Percentiles rank a stretch among this genome's conserved stretches.
phyloP scores from a whole-genome alignment of 2,888 invertebrate genomes.

The Lepidonotus clava region DNA sequence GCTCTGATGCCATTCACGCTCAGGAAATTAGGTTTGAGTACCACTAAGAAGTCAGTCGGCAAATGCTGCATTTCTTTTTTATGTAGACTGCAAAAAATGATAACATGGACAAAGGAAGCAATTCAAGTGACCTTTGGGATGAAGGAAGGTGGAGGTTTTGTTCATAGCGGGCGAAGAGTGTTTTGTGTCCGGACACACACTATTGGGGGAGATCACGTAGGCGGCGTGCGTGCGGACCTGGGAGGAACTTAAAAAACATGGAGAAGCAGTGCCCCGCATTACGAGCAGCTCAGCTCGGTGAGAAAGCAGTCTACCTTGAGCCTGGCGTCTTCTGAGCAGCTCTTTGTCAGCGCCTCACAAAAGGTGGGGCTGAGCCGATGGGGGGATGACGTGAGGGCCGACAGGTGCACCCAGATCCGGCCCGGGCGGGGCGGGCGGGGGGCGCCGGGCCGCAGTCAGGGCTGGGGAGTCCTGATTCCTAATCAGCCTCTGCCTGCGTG shows the following conservation, averaged over 20 bases:
- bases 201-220: not conserved
- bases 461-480: slow-evolving; percentile 17
- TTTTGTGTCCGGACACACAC: slow-evolving; percentile 2
- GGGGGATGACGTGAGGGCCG: not conserved
- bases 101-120: not conserved
- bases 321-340: too few species aligned
- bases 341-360: slow-evolving; percentile 40
- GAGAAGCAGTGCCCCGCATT: too few species aligned
- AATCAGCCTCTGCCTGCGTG: slow-evolving; percentile 22
- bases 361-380: not conserved
- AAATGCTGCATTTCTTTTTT: not conserved
- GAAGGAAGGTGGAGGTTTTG: not conserved
- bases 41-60: not conserved
- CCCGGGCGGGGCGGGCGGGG: not conserved
- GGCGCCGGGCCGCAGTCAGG: not conserved
- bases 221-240: not conserved
- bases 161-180: not conserved
- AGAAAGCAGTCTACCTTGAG: too few species aligned
- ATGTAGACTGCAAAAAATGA: not conserved
- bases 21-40: not conserved
- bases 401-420: too few species aligned
- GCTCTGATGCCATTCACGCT: not conserved
- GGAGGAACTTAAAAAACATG: too few species aligned
- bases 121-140: not conserved
- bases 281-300: not conserved